Evolutionary conservation across 2,888 invertebrate species (phyloP).

Genomic region (Slavum lentiscoides): DNA sequence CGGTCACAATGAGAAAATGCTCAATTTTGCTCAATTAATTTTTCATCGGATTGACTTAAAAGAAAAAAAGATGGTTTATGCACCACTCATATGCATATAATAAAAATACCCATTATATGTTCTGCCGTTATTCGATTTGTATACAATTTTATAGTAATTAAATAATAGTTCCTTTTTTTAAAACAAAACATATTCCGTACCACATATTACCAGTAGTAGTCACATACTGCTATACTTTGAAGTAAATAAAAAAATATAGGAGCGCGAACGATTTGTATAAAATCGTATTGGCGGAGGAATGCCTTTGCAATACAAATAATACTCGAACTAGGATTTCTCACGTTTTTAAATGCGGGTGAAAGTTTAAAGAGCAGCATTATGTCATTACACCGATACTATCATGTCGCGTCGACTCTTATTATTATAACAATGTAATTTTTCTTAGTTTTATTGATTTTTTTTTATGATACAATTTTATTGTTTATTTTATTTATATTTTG

Average conservation of each 20-base stretch:
- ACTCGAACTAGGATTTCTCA: background rate
- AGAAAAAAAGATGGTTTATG: background rate
- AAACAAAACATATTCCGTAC: constrained; percentile 1
- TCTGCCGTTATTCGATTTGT: background rate
- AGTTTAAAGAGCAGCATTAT: background rate
- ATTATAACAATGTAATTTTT: background rate
- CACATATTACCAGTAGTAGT: background rate
- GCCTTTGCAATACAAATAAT: background rate
- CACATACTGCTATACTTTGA: background rate
- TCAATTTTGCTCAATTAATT: constrained; percentile 47
- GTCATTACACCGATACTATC: constrained; percentile 16
- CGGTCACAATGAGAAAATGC: constrained; percentile 6
- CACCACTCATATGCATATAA: background rate
- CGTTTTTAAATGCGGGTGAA: background rate
- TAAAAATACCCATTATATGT: background rate
- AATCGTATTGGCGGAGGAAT: background rate
- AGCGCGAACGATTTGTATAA: background rate
- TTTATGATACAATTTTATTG: constrained; percentile 5
- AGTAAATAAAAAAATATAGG: background rate
- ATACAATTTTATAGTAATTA: background rate
- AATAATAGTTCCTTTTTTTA: constrained; percentile 17
- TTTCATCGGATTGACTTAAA: background rate
- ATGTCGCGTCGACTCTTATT: background rate
- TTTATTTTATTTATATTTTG: constrained; percentile 47
- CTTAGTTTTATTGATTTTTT: constrained; percentile 7